Evolutionary conservation across 2,113 vertebrate species (phyloP), one percentile per base, ranked within the genome.

Genomic region (Petromus typicus): DNA sequence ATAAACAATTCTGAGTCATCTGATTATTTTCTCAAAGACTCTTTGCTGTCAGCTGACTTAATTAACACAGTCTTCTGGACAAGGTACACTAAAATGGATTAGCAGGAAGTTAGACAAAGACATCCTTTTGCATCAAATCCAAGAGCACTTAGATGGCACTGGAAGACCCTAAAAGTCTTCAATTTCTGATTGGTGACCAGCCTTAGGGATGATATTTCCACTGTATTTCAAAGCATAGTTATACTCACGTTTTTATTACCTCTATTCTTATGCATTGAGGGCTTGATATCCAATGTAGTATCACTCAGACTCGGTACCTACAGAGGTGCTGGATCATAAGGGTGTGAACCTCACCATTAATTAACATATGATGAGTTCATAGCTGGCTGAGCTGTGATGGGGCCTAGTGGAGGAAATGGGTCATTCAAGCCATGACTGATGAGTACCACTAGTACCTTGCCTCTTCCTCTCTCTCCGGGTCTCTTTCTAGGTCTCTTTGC

Each of bases 111-210:
- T 90, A 56, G 37, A 64, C 18, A 79, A 7, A 40, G 80, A 63
- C 20, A 56, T 73, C 86, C 5, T 89, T 32, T 51, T 87, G 11
- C 66, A 85, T 86, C 5, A 64, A 96, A 97, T 81, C 51, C 25
- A 82, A 59, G 40, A 45, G 56, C 2, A 45, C 10, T 82, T 51
- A 82, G 1, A 43, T 73, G 3, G 7, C 17, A 25, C 37, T 79
- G 27, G n/a, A 67, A 25, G 13, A 10, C 20, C 10, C 34, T 66
- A 45, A 57, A 84, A 83, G 91, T 76, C 32, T 20, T 61, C 17
- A 45, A 27, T 3, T 11, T 54, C n/a, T 56, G 27, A 86, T 67
- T 75, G 95, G 37, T 87, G 79, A 10, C 23, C 13, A 11, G 40
- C 64, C 3, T 4, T 6, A 23, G 25, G 4, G 1, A 7, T 69